Conservation (phyloP, 1,140 invertebrate genomes). For the Drosophila parabipectinata region DNA sequence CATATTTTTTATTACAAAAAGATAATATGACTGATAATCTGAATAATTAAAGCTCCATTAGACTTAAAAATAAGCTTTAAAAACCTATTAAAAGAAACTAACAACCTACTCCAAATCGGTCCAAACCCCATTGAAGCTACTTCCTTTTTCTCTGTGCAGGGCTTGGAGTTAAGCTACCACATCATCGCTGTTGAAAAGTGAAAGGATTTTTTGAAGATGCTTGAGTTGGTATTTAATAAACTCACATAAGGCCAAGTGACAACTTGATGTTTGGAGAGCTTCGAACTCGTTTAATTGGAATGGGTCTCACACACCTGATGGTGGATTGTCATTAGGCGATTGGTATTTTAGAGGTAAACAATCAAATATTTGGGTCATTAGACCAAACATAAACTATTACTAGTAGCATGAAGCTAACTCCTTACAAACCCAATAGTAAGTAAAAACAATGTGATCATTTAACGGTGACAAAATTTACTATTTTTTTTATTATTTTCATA, state of each 20-base stretch:
- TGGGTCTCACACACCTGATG: slow-evolving; percentile 12
- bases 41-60: too few species aligned
- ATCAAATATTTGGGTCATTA: slow-evolving; percentile 14
- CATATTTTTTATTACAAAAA: too few species aligned
- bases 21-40: too few species aligned
- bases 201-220: slow-evolving; percentile 65
- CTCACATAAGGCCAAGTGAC: slow-evolving; percentile 30
- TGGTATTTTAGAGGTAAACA: slow-evolving; percentile 7
- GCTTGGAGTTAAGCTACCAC: slow-evolving; percentile 30
- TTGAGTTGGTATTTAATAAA: slow-evolving; percentile 22
- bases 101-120: too few species aligned
- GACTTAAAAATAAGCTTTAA: background rate
- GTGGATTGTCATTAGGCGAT: slow-evolving; percentile 29
- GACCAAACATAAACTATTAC: background rate
- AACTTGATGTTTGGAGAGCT: slow-evolving; percentile 29
- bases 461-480: slow-evolving; percentile 84
- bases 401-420: background rate
- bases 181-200: slow-evolving; percentile 59
- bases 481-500: slow-evolving; percentile 84
- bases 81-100: too few species aligned
- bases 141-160: slow-evolving; percentile 13
- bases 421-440: background rate
- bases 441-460: slow-evolving; percentile 47
- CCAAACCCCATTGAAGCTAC: background rate
- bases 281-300: slow-evolving; percentile 33